Percentiles rank a stretch among this genome's conserved stretches.
These are phyloP conservation scores for Dasypogon diadema DNA, from an alignment of 2,888 invertebrate genomes.

Conservation along the genomic window DNA sequence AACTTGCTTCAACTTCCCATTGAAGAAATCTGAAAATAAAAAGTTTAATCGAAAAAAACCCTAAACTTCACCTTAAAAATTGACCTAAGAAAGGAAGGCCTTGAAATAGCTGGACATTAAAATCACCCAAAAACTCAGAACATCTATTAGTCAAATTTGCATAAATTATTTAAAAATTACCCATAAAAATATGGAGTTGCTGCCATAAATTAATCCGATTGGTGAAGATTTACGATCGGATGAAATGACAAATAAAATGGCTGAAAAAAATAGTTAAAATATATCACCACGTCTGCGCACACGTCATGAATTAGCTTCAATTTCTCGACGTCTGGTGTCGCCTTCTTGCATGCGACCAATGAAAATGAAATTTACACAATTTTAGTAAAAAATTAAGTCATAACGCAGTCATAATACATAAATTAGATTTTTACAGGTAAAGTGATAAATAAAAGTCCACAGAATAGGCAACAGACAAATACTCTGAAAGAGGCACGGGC, in stretches of 20 bases:
- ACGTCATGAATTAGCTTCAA: neutral
- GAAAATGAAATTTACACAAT: constrained; percentile 19
- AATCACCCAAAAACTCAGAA: neutral
- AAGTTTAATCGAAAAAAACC: too few species aligned
- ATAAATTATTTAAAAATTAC: constrained; percentile 36
- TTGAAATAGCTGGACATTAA: neutral
- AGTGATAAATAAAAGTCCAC: neutral
- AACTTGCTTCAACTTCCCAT: too few species aligned
- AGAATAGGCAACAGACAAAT: neutral
- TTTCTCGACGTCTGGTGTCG: neutral
- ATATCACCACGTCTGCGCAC: neutral
- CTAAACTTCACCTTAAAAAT: too few species aligned
- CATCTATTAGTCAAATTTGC: constrained; percentile 12
- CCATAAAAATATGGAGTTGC: constrained; percentile 9
- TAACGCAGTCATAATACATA: constrained; percentile 34
- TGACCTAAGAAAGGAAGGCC: constrained; percentile 10
- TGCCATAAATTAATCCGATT: constrained; percentile 22
- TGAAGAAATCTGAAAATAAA: too few species aligned
- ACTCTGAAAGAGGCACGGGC: neutral
- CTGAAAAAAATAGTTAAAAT: neutral
- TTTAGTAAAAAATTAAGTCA: constrained; percentile 30
- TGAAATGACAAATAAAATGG: neutral
- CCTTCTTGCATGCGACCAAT: neutral
- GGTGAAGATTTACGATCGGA: constrained; percentile 20
- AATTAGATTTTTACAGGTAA: constrained; percentile 21